These are phyloP conservation scores for Psix sp. DNA, from an alignment of 1,140 invertebrate species.

Conservation along the genomic window DNA sequence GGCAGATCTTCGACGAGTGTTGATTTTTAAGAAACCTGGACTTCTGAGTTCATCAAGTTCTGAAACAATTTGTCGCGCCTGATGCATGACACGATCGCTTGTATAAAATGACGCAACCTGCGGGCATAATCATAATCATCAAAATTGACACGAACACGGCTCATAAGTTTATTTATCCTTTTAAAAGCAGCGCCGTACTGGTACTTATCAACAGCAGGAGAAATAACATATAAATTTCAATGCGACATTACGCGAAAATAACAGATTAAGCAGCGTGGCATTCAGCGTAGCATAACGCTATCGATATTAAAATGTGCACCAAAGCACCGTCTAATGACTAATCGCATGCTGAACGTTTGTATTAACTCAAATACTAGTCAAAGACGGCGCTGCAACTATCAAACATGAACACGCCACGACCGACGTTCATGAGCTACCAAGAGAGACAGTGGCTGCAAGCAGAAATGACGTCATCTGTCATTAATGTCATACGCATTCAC, in stretches of 20 bases:
- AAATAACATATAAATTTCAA: slow-evolving; percentile 44
- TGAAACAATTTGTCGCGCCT: slow-evolving; percentile 20
- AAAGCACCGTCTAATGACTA: slow-evolving; percentile 51
- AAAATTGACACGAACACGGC: slow-evolving; percentile 51
- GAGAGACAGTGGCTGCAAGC: slow-evolving; percentile 53
- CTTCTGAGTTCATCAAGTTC: slow-evolving; percentile 28
- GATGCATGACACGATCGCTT: slow-evolving; percentile 21
- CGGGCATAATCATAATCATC: slow-evolving; percentile 41
- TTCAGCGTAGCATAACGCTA: slow-evolving; percentile 23
- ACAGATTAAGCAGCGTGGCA: slow-evolving; percentile 23
- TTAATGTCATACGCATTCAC: slow-evolving; percentile 62
- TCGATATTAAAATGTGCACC: slow-evolving; percentile 49
- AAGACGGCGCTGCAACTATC: slow-evolving; percentile 54
- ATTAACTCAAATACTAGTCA: slow-evolving; percentile 49
- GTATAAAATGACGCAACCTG: slow-evolving; percentile 43
- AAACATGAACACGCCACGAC: slow-evolving; percentile 25
- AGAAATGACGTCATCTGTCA: slow-evolving; percentile 61
- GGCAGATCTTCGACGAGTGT: too few species aligned
- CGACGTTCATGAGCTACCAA: slow-evolving; percentile 27
- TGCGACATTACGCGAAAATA: slow-evolving; percentile 41
- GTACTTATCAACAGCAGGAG: slow-evolving; percentile 42
- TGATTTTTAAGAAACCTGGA: background rate
- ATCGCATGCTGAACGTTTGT: slow-evolving; percentile 46
- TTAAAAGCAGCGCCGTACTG: slow-evolving; percentile 21
- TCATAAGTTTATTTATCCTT: slow-evolving; percentile 46